Evolutionary conservation across 2,113 vertebrate species (phyloP), one percentile per base, ranked within the genome.

Genomic region (Pyrgilauda ruficollis): DNA sequence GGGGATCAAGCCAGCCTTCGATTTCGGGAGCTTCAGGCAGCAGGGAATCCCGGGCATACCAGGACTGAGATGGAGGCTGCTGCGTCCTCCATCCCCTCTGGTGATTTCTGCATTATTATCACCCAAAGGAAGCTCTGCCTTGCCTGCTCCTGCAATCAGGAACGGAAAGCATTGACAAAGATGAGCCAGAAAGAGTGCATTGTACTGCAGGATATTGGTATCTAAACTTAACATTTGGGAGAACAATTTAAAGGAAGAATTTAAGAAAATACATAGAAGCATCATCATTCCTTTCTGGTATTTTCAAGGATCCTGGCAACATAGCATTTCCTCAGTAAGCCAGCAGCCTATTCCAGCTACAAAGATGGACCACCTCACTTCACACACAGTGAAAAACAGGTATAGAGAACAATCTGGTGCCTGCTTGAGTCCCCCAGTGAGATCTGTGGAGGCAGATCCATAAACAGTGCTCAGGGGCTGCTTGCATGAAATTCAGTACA

Each of bases 141-240:
- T 30, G 35, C 22, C 27, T 10, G 13, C n/a, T 62, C 39, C 50
- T 58, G 47, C 7, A 1, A 28, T 53, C 0, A 0, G 10, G 14
- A 84, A 47, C 59, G 15, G 21, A 83, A 30, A 37, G 27, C 15
- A 4, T 2, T 43, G 35, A 49, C 12, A 47, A 83, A 80, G 37
- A 46, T 19, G 18, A 69, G 27, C 7, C 43, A 68, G 62, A 77
- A 80, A 37, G 39, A 47, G 21, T 9, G 31, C 44, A 28, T 41
- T 6, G 1, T 69, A 37, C 59, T 83, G 59, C 37, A 91, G 41
- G n/a, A 50, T 55, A 15, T 0, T 37, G 19, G 8, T 59, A 50
- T 41, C 63, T 79, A 35, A 84, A 59, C 15, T 21, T 22, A 23
- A 30, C 33, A 22, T 76, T 43, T 30, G 35, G 23, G 35, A 77